Base-by-base conservation (phyloP, 2,888 invertebrate genomes). In the Deladenus siricidicola region DNA sequence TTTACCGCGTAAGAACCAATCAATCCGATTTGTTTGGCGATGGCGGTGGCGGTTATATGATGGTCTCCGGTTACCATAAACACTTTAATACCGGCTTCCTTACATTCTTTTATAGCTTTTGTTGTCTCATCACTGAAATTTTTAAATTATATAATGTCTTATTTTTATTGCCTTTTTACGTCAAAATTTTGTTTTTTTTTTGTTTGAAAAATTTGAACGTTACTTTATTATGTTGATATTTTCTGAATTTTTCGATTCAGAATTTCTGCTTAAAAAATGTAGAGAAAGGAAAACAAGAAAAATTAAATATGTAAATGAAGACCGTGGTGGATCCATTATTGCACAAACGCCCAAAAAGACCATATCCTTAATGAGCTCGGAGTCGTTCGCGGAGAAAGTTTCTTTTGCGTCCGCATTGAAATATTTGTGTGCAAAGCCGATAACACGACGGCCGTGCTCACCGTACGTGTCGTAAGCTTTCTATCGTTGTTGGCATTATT, bases 41-140 rank as follows among this genome's bases (percentile, higher is more conserved):
- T 72, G 14, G 73, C 73, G 14, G 68, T 66, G 19, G 73, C 73
- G 8, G 73, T 72, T 19, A 69, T 62, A 23, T 67, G 69, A 58
- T 73, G 73, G 51, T 73, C 73, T 45, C 73, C 73, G 8, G 73
- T 73, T 23, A 73, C 71, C 71, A 73, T 71, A 59, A 70, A 73
- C 19, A 72, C 71, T 60, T 73, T 72, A 56, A 73, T 71, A 51
- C 73, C 73, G 8, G 73, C 71, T 30, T 64, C 63, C 55, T 70
- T 69, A 55, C 73, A 73, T n/a, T 65, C 63, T 24, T 63, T 56
- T 47, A 73, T 69, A 19, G 72, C 71, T 39, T 55, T 57, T 28
- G 64, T 64, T n/a, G 72, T 73, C 24, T 70, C 68, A 43, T 73
- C 70, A 14, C 24, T 29, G 3, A 3, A 17, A 17, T 51, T 26